Evolutionary conservation across 2,113 vertebrate genomes (phyloP), one percentile per base, ranked within the genome.

Genomic region (Rallus limicola): DNA sequence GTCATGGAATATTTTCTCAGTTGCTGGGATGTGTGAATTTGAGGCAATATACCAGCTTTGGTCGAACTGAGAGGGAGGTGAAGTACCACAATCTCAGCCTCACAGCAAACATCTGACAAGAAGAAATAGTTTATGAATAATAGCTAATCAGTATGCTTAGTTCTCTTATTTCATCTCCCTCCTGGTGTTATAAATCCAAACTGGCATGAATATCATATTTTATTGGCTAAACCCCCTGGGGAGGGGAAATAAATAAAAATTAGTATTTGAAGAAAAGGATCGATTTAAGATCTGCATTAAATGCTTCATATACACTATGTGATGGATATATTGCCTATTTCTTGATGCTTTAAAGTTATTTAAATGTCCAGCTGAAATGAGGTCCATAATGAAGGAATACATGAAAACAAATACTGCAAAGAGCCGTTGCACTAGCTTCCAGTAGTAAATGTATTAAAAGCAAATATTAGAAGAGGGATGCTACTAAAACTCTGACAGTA

Each of bases 191-290:
- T 94, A 97, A 97, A 96, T 96, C 16, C 12, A 83, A 50, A 28
- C n/a, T 64, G 53, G 26, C 90, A 94, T 38, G 79, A 93, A 86
- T 94, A 56, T 19, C 28, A 26, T 94, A 88, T 92, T 97, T 92
- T 92, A 96, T 94, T 96, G 93, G 17, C 78, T 94, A 85, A 95
- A 56, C 25, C 62, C 33, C 62, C 20, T 29, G 76, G 65, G 59
- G 78, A 80, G 62, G 28, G 11, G 65, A 96, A 97, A 97, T 96
- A 96, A 97, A 97, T 96, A 96, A 97, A 97, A 96, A 94, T 76
- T 86, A 93, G 29, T 92, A 92, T 93, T 96, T 92, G 48, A 84
- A 28, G 60, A 40, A 88, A 96, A 91, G 48, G 48, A 95, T 94
- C 8, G 6, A 97, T 96, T 90, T 65, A 72, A 91, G 40, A 91